These are phyloP conservation scores for Amphiduros pacificus DNA, from an alignment of 2,888 invertebrate genomes.

Conservation along the genomic window DNA sequence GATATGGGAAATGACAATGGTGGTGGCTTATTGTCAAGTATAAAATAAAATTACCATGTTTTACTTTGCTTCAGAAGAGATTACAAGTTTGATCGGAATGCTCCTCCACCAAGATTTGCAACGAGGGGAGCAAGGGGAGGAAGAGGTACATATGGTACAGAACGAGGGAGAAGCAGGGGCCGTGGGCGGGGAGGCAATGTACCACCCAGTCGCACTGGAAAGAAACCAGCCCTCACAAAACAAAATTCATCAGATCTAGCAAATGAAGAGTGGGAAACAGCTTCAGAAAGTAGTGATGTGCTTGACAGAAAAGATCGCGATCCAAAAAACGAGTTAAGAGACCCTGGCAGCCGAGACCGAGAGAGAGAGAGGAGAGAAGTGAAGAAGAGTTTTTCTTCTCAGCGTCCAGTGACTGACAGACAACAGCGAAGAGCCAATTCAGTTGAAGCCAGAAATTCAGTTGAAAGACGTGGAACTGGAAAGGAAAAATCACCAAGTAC, in stretches of 20 bases:
- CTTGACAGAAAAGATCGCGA: constrained; percentile 36
- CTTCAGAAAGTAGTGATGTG: constrained; percentile 76
- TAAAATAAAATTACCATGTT: no score
- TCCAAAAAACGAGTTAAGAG: constrained; percentile 34
- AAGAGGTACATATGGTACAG: constrained; percentile 4
- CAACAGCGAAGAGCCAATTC: constrained; percentile 47
- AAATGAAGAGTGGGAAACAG: constrained; percentile 73
- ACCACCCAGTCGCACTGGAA: constrained; percentile 26
- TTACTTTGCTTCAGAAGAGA: constrained; percentile 13
- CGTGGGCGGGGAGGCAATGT: constrained; percentile 28
- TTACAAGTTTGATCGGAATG: constrained; percentile 13
- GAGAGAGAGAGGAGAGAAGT: constrained; percentile 32
- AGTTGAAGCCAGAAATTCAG: no score
- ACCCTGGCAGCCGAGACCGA: constrained; percentile 29
- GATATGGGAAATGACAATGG: background rate
- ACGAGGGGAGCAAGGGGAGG: constrained; percentile 2
- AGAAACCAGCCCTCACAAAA: constrained; percentile 50
- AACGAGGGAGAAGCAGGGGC: constrained; percentile 18
- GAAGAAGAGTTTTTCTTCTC: constrained; percentile 59
- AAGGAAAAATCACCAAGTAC: constrained; percentile 49
- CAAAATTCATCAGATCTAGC: constrained; percentile 46
- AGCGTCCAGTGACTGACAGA: constrained; percentile 55
- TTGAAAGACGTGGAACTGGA: no score
- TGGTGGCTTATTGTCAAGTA: no score
- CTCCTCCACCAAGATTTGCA: constrained; percentile 20